Conservation (phyloP, 2,797 vertebrate genomes). For the Leptatherina wallacei region DNA sequence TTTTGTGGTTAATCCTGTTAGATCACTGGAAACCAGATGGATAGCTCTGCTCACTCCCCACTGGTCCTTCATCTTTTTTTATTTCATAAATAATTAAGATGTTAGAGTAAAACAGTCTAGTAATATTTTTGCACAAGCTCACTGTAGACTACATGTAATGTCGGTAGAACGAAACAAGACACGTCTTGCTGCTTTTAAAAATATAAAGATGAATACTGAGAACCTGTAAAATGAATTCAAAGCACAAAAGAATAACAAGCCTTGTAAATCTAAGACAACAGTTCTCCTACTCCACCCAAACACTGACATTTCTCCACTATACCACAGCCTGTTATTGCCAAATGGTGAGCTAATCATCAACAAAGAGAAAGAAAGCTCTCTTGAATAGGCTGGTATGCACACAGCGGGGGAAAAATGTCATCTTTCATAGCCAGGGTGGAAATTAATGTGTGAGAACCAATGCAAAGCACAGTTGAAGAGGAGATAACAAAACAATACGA, state of each 20-base stretch:
- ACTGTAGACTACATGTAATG: background rate
- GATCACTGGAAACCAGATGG: no score
- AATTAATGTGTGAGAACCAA: slow-evolving; percentile 41
- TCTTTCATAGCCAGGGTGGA: slow-evolving; percentile 17
- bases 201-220: slow-evolving; percentile 10
- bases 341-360: slow-evolving; percentile 65
- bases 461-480: background rate
- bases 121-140: background rate
- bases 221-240: slow-evolving; percentile 9
- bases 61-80: no score
- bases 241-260: slow-evolving; percentile 21
- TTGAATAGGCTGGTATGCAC: slow-evolving; percentile 25
- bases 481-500: slow-evolving; percentile 8
- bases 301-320: slow-evolving; percentile 49
- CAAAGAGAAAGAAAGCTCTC: slow-evolving; percentile 9
- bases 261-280: slow-evolving; percentile 24
- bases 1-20: no score
- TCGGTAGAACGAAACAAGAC: background rate
- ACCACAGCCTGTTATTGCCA: slow-evolving; percentile 28
- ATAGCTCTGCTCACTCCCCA: no score
- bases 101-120: background rate
- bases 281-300: slow-evolving; percentile 53
- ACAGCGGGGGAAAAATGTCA: background rate
- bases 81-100: no score
- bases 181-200: background rate